Base-by-base conservation (phyloP, 2,113 vertebrate species). In the Dissostichus mawsoni region DNA sequence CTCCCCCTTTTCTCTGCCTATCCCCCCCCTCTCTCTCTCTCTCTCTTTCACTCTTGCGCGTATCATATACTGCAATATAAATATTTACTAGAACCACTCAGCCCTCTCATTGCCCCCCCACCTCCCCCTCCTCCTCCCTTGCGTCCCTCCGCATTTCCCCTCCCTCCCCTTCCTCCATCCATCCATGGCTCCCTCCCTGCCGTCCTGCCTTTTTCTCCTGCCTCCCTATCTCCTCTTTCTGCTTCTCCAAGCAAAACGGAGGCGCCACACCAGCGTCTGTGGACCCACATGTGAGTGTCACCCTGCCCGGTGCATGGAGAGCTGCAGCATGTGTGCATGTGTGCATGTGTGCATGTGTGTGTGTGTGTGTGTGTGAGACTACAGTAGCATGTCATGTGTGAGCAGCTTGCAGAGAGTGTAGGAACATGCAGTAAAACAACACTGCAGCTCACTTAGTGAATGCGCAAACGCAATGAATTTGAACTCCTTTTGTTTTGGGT, bases 21-120 rank as follows among this genome's bases (percentile, higher is more conserved):
- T 18, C 62, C 68, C 64, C 75, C 76, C 29, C 3, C 25, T 29
- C 25, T 29, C 29, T 29, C 36, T 41, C 79, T 66, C 86, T 80
- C 86, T 75, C 84, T 80, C 86, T 86, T 80, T 90, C 90, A 73
- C 87, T 92, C 87, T 84, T 50, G 59, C 79, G 78, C 89, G 79
- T 93, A 95, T 94, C 92, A 94, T 94, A 93, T 94, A 93, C 95
- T 92, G 89, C 92, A 95, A 95, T 94, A 96, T 95, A 95, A 95
- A 96, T 95, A 96, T 96, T 95, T 96, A 95, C 95, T 90, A 93
- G 90, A 93, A 89, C 90, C 93, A 92, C 93, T 94, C 94, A 93
- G 84, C 89, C 90, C 82, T 90, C 87, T 91, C 84, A 88, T 89
- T 87, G 84, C 90, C 66, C 45, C 56, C 13, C 64, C 51, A 23